phyloP scores from a whole-genome alignment of 2,797 vertebrate genomes.

The Acanthornis magna region DNA sequence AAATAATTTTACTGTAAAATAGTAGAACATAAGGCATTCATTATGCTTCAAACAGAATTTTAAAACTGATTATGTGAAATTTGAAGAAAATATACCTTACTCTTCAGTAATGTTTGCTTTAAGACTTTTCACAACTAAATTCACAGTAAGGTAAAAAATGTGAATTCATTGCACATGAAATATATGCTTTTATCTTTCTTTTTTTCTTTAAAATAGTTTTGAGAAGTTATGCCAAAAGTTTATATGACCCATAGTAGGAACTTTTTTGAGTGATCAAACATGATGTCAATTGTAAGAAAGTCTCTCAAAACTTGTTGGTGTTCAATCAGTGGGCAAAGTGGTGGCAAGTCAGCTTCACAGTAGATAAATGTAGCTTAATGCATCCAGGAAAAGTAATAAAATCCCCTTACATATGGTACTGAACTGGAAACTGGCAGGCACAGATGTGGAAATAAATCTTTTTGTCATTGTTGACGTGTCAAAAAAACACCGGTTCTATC shows the following conservation, averaged over 20 bases:
- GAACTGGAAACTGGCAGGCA: not conserved
- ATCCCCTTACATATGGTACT: not conserved
- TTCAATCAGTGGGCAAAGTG: not conserved
- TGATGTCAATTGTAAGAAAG: not conserved
- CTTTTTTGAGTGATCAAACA: not conserved
- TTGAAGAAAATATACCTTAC: not conserved
- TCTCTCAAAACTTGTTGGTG: not conserved
- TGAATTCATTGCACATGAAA: not conserved
- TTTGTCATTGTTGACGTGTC: not conserved
- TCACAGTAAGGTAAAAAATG: not conserved
- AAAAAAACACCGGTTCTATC: not conserved
- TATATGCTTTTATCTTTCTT: not conserved
- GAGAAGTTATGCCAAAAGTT: not conserved
- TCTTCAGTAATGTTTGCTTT: not conserved
- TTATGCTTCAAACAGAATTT: not conserved
- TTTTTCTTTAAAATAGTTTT: not conserved
- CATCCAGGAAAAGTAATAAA: not conserved
- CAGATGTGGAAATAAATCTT: not conserved
- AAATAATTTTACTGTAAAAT: not conserved
- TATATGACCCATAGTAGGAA: not conserved
- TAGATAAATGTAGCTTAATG: not conserved
- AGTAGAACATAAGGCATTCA: not conserved
- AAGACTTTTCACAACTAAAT: not conserved
- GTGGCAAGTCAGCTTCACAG: not conserved
- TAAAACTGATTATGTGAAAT: not conserved